Base-by-base conservation (phyloP, 2,888 invertebrate genomes). In the Zygaena filipendulae region DNA sequence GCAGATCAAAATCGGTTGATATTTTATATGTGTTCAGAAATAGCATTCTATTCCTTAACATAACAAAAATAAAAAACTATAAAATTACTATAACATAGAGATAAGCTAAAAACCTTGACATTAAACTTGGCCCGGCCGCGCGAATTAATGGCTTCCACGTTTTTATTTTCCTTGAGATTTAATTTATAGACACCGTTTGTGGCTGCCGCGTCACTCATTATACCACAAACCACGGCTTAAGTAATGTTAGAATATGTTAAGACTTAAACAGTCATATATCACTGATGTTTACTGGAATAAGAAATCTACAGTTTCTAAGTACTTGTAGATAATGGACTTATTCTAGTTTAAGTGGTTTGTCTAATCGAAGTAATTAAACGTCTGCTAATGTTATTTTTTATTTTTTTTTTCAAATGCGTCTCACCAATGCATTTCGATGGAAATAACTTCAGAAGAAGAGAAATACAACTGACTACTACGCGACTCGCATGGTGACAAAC, bases 91-190 rank as follows among this genome's bases (percentile, higher is more conserved):
- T 71, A 74, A 72, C 67, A 68, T 67, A 67, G 67, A 67, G 77
- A 75, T 77, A 75, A 74, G 62, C 59, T 66, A 62, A 68, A 60
- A 75, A 70, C 79, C 79, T 79, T 79, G 79, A 79, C 79, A 79
- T 79, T 79, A 74, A 77, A 77, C 77, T 77, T 77, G 77, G 72
- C 74, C 69, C 64, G 64, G 61, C 68, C 61, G 74, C 69, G 77
- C 77, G 72, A 77, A 79, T 75, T 75, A 79, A 79, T 79, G 70
- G 71, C 72, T 75, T 77, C 77, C 74, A 74, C 68, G 79, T 77
- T 77, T 79, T 77, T 74, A 75, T 75, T 75, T 75, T 75, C 74
- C 77, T 75, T 71, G 72, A 79, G 77, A 74, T 75, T 72, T 74
- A 75, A 79, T 79, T 79, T 75, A 79, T 75, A 66, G 64, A 54